phyloP scores from a whole-genome alignment of 1,140 invertebrate species.

The Eriosoma lanigerum region DNA sequence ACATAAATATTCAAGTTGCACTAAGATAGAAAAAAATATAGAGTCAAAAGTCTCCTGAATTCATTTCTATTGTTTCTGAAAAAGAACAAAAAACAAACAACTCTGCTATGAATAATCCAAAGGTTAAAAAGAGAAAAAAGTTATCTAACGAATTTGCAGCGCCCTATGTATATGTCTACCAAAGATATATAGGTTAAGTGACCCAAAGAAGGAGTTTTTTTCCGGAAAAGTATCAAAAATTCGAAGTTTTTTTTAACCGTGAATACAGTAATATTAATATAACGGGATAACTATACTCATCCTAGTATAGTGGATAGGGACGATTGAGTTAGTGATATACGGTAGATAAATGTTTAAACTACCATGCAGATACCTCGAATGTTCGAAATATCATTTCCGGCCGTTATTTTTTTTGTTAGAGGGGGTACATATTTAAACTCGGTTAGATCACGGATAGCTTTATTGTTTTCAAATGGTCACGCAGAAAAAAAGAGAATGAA shows the following conservation, averaged over 20 bases:
- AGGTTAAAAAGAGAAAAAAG: slow-evolving; percentile 13
- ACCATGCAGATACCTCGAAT: slow-evolving; percentile 1
- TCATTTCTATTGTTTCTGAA: not conserved
- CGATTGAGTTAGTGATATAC: not conserved
- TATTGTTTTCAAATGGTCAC: not conserved
- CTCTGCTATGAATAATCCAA: slow-evolving; percentile 28
- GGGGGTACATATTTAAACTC: slow-evolving; percentile 1
- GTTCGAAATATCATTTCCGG: slow-evolving; percentile 28
- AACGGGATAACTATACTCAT: not conserved
- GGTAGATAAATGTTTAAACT: slow-evolving; percentile 41
- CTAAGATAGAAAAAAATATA: slow-evolving; percentile 11
- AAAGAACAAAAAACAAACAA: not conserved
- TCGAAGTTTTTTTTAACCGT: not conserved
- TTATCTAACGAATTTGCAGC: slow-evolving; percentile 24
- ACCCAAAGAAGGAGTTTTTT: slow-evolving; percentile 6
- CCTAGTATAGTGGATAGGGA: not conserved
- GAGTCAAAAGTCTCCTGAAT: slow-evolving; percentile 10
- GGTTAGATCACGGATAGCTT: not conserved
- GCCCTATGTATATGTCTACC: not conserved
- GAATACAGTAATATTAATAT: slow-evolving; percentile 11
- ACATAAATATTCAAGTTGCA: slow-evolving; percentile 16
- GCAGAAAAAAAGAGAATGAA: not conserved
- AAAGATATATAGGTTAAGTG: slow-evolving; percentile 22
- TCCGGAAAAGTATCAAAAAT: slow-evolving; percentile 26
- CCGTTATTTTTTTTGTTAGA: not conserved